Evolutionary conservation across 2,888 invertebrate species (phyloP), one percentile per base, ranked within the genome.

Genomic region (Chydorus sphaericus): DNA sequence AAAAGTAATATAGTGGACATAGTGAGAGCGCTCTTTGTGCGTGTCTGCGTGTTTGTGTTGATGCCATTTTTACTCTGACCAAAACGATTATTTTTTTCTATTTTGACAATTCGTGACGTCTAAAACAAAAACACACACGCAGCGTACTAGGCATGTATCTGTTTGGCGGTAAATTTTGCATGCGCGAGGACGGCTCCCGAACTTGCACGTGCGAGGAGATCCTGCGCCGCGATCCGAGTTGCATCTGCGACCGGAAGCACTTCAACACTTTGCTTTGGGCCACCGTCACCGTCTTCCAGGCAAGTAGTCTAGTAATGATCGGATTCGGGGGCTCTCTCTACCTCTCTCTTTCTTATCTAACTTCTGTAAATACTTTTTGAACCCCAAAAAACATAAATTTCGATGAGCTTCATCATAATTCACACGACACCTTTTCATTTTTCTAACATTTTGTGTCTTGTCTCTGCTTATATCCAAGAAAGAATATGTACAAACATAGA

Each of bases 131-230:
- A n/a, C n/a, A n/a, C n/a, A n/a, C n/a, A n/a, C n/a, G 75, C 86
- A 94, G 94, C 84, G 90, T 92, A 78, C 87, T 94, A 81, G 94
- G 94, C 79, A 94, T 93, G 92, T 91, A 91, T 82, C 86, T 94
- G 78, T 94, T 94, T 81, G 93, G 93, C 77, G 92, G 93, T 85
- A 92, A 92, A 85, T 93, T 94, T 89, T 93, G 93, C 88, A 90
- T 89, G 83, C 87, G 83, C 81, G 80, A 82, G 77, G 88, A 90
- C 77, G 85, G 85, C 60, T 67, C 70, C 51, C 65, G 65, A 30
- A 65, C 66, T 59, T 96, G 96, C 78, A 85, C 85, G 74, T 94
- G 93, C 79, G 81, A 82, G 70, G 88, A 89, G 79, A 87, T 88
- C 75, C 79, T 85, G 72, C 83, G 85, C 72, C 83, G 83, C 73